Evolutionary conservation across 1,140 invertebrate genomes (phyloP), one percentile per base, ranked within the genome.

Genomic region (Conus ventricosus): DNA sequence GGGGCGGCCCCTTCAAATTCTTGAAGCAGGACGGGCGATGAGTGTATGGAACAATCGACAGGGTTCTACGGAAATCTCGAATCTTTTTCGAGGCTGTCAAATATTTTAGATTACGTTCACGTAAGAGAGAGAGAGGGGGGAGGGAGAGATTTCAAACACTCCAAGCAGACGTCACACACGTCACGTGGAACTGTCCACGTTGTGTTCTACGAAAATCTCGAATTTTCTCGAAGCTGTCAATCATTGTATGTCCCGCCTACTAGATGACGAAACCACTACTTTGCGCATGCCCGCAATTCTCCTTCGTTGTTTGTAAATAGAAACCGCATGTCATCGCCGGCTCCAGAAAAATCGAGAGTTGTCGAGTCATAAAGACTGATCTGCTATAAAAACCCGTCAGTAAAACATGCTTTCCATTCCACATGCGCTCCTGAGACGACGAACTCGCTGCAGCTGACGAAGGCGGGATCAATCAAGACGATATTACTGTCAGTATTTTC

Each of bases 291-390:
- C 20, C 57, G 17, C 82, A 13, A 25, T 0, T 27, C 23, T 23
- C 4, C 8, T 53, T 0, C n/a, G n/a, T 25, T 25, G 57, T 81
- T 81, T 84, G n/a, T 63, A 84, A 84, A 84, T 54, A 84, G 57
- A 84, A 84, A 63, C 55, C 57, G 57, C 82, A 51, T 83, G 81
- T 83, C 81, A 83, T 83, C 15, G 82, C 25, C 81, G 53, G 17
- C 39, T 83, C 82, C 6, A 63, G 82, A 84, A 84, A 25, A 17
- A 57, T 84, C 82, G 23, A 10, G 57, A 6, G 11, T 25, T 60
- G 20, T 81, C 80, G 80, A 54, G n/a, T 8, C 25, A 78, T 7
- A 51, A 27, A 11, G 11, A 71, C 67, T 1, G 67, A 71, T 23
- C 11, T 13, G 67, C 20, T 20, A 20, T 20, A 71, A 23, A 71